Evolutionary conservation across 2,113 vertebrate genomes (phyloP), one percentile per base, ranked within the genome.

Genomic region (Peucedramus taeniatus): DNA sequence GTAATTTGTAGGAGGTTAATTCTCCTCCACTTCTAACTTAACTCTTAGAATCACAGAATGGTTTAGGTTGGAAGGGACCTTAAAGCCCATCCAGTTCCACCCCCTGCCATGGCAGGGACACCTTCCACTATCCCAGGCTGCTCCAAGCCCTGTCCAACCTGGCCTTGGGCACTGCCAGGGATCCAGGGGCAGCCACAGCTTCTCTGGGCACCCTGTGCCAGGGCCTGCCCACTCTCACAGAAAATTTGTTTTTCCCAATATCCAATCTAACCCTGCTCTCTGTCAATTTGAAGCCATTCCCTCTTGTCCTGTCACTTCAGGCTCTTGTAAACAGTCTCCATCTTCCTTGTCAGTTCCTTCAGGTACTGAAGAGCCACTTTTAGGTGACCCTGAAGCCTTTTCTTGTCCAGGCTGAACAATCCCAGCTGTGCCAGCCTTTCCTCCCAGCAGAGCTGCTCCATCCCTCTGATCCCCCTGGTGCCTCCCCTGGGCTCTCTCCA

Each of bases 41-140:
- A 15, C 1, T 49, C 7, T 26, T 17, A 21, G 13, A 68, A 39
- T 21, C 13, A 5, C 6, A 1, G 27, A 16, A 12, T 66, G 33
- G 19, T 50, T 13, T 74, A 3, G 12, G 8, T 23, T 28, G 37
- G 15, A 44, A 59, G 2, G 9, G 37, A 65, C 12, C 3, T 59
- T 24, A 37, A 31, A 44, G 2, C 0, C 1, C 19, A n/a, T 19
- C 13, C 6, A 1, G n/a, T 13, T 1, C 6, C 33, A 10, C 1
- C 5, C 30, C 17, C 17, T 35, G 57, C 35, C 31, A 11, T 27
- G 42, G 7, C 85, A 56, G 35, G 35, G 49, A 64, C 57, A 27
- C 2, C 11, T 72, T 0, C 31, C 50, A 44, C 50, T 13, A 1
- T 13, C 31, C 42, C 76, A 50, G 59, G 42, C 0, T 57, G 35